Conservation (phyloP, 2,113 vertebrate genomes). For the Microtus montanus region DNA sequence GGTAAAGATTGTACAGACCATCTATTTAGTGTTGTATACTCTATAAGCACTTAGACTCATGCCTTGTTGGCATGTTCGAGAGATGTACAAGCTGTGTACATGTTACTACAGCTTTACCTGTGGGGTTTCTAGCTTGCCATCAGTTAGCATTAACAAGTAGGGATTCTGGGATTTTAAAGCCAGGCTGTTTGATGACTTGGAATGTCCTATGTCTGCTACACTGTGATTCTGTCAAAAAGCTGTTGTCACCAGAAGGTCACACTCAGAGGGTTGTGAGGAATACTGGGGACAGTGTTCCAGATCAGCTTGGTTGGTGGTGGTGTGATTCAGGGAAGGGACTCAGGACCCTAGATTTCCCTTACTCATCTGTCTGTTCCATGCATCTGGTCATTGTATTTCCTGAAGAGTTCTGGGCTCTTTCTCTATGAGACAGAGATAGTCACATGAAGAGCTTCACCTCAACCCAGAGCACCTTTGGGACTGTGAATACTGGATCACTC, state of each 20-base stretch:
- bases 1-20: too few species aligned
- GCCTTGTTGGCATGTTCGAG: neutral
- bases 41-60: neutral
- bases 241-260: neutral
- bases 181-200: neutral
- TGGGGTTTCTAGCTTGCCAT: neutral
- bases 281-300: neutral
- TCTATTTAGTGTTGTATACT: neutral
- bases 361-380: neutral
- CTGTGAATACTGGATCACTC: fast-evolving
- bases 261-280: neutral
- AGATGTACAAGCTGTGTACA: neutral
- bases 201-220: neutral
- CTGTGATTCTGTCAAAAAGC: neutral
- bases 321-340: neutral
- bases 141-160: neutral
- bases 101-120: fast-evolving
- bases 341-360: neutral
- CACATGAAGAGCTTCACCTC: neutral
- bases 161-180: neutral
- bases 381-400: neutral
- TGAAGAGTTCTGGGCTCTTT: neutral
- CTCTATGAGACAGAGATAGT: neutral
- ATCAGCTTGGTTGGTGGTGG: neutral
- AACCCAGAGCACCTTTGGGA: neutral